phyloP scores from a whole-genome alignment of 2,113 vertebrate genomes.

The Helogale parvula region DNA sequence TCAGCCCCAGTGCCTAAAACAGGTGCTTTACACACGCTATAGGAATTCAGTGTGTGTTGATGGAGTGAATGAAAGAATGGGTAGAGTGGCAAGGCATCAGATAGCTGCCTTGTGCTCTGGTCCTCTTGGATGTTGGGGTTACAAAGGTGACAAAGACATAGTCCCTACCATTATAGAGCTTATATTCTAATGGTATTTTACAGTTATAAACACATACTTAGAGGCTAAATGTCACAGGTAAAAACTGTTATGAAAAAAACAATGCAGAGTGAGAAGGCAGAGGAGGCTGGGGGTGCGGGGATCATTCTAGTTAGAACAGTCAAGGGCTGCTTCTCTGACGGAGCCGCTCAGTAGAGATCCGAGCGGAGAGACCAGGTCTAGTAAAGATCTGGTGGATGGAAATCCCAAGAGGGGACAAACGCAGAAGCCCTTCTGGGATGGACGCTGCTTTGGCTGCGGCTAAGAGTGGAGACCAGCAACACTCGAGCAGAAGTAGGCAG shows the following conservation, averaged over 20 bases:
- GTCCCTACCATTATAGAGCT: background rate
- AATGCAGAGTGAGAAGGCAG: background rate
- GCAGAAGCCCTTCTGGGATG: background rate
- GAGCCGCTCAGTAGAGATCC: background rate
- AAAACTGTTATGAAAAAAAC: background rate
- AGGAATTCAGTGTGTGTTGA: background rate
- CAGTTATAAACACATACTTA: constrained; percentile 10
- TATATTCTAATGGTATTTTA: constrained; percentile 22
- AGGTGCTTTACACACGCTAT: background rate
- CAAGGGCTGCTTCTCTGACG: background rate
- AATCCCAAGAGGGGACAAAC: background rate
- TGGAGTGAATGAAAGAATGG: background rate
- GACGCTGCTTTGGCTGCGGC: background rate
- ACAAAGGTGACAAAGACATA: constrained; percentile 22
- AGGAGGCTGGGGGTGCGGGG: no score
- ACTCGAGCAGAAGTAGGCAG: background rate
- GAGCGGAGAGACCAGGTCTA: background rate
- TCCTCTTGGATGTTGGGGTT: background rate
- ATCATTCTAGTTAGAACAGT: background rate
- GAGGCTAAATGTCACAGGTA: background rate
- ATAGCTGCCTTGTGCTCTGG: background rate
- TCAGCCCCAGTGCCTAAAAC: background rate
- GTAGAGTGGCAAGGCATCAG: background rate
- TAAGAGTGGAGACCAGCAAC: background rate
- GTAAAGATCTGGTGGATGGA: background rate